These are phyloP conservation scores for Eidolon dupreanum DNA, from an alignment of 2,797 vertebrate genomes.

Conservation along the genomic window DNA sequence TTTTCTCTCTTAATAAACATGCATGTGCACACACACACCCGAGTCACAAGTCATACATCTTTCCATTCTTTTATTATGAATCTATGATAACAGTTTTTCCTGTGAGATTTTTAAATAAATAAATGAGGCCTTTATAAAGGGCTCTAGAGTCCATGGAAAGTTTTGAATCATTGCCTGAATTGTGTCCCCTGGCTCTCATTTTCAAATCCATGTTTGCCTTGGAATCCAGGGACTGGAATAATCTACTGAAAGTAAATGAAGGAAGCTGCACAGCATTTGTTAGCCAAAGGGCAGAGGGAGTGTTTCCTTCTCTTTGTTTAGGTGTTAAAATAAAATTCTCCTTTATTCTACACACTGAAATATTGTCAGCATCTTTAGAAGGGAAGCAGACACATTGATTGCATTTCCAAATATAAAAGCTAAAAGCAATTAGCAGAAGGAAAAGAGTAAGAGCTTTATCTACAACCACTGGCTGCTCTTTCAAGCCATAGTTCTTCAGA, in stretches of 20 bases:
- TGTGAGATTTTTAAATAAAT: constrained; percentile 46
- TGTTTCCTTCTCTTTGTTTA: constrained; percentile 26
- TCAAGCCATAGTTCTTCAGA: not conserved
- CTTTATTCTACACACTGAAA: not conserved
- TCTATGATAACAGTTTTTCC: constrained; percentile 46
- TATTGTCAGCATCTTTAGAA: not conserved
- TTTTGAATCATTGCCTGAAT: constrained; percentile 50
- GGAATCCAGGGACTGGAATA: constrained; percentile 59
- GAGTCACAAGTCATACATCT: not conserved
- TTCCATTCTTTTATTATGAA: constrained; percentile 14
- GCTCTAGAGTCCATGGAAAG: constrained; percentile 39
- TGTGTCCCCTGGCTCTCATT: constrained; percentile 25
- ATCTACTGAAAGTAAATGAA: constrained; percentile 22
- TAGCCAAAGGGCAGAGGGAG: not conserved
- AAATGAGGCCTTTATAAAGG: constrained; percentile 36
- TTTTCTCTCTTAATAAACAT: not conserved
- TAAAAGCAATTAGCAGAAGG: not conserved
- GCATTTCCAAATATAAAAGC: constrained; percentile 39
- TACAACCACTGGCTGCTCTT: not conserved
- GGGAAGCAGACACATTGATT: not conserved
- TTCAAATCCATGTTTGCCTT: constrained; percentile 70
- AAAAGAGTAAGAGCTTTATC: not conserved
- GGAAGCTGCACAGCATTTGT: not conserved
- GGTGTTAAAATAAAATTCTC: constrained; percentile 1
- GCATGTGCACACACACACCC: not conserved